Evolutionary conservation across 2,888 invertebrate genomes (phyloP).

Genomic region (Ganaspis brasiliensis): DNA sequence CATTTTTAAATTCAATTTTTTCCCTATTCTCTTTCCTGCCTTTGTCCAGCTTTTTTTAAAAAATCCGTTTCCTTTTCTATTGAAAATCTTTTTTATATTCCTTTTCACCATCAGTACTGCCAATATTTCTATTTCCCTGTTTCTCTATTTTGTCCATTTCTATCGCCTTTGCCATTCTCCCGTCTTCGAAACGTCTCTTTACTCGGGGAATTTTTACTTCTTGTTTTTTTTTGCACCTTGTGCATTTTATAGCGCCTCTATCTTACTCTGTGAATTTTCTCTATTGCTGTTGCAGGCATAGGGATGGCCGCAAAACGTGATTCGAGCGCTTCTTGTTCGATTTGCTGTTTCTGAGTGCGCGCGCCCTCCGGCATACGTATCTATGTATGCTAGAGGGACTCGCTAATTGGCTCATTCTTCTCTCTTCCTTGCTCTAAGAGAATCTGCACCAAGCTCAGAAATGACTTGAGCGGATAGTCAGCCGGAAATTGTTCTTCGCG

Average conservation of each 20-base stretch:
- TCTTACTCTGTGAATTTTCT: background rate
- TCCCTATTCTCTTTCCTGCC: no score
- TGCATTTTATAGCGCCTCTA: no score
- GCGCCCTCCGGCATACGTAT: background rate
- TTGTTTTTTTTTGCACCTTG: no score
- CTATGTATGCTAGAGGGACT: slow-evolving; percentile 45
- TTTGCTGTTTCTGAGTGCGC: slow-evolving; percentile 44
- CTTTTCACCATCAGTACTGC: no score
- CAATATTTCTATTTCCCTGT: background rate
- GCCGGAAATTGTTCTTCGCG: slow-evolving; percentile 42
- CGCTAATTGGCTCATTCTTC: slow-evolving; percentile 55
- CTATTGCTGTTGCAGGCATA: background rate
- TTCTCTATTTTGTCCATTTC: no score
- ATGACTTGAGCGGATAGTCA: slow-evolving; percentile 36
- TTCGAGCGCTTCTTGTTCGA: slow-evolving; percentile 45
- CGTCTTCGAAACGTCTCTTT: no score
- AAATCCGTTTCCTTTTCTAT: no score
- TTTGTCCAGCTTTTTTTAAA: no score
- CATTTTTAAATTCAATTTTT: no score
- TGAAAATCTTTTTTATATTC: no score
- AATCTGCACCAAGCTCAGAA: slow-evolving; percentile 46
- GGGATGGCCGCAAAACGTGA: slow-evolving; percentile 26
- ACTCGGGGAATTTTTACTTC: no score
- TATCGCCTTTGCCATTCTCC: no score
- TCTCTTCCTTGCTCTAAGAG: slow-evolving; percentile 47